Percentiles rank a stretch among this genome's conserved stretches.
Conservation (phyloP, 2,888 invertebrate genomes). For the Agriotes lineatus region DNA sequence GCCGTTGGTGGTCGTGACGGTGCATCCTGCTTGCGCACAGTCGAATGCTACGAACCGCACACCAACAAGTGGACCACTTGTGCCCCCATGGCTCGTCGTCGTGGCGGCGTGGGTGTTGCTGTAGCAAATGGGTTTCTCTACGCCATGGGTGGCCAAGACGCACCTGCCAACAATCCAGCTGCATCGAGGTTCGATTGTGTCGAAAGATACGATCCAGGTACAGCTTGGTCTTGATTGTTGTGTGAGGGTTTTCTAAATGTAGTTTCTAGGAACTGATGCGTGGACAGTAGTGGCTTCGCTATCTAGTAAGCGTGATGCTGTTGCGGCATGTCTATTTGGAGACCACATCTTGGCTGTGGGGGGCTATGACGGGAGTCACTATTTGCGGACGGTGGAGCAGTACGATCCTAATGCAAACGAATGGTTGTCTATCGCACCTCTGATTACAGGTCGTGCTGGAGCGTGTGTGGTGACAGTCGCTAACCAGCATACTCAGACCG, state of each 20-base stretch:
- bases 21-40: slow-evolving; percentile 88
- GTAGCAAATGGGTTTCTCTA: slow-evolving; percentile 91
- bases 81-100: slow-evolving; percentile 87
- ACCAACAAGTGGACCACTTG: slow-evolving; percentile 86
- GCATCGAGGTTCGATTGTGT: slow-evolving; percentile 90
- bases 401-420: slow-evolving; percentile 88
- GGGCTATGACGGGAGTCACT: slow-evolving; percentile 92
- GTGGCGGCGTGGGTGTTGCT: slow-evolving; percentile 91
- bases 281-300: slow-evolving; percentile 90
- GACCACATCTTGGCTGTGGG: slow-evolving; percentile 87
- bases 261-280: slow-evolving; percentile 81
- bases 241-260: too few species aligned
- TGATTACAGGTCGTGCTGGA: slow-evolving; percentile 88
- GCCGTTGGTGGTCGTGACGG: slow-evolving; percentile 95
- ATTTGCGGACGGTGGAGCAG: slow-evolving; percentile 88
- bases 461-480: slow-evolving; percentile 74
- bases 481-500: slow-evolving; percentile 28
- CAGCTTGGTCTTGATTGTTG: too few species aligned
- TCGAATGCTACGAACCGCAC: slow-evolving; percentile 84
- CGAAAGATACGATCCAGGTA: slow-evolving; percentile 82
- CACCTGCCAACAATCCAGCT: slow-evolving; percentile 87
- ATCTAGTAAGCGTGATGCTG: slow-evolving; percentile 87
- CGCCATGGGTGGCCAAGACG: slow-evolving; percentile 94
- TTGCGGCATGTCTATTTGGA: slow-evolving; percentile 89
- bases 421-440: slow-evolving; percentile 82